These are phyloP conservation scores for Setophaga kirtlandii DNA, from an alignment of 2,113 vertebrate species.

Conservation along the genomic window DNA sequence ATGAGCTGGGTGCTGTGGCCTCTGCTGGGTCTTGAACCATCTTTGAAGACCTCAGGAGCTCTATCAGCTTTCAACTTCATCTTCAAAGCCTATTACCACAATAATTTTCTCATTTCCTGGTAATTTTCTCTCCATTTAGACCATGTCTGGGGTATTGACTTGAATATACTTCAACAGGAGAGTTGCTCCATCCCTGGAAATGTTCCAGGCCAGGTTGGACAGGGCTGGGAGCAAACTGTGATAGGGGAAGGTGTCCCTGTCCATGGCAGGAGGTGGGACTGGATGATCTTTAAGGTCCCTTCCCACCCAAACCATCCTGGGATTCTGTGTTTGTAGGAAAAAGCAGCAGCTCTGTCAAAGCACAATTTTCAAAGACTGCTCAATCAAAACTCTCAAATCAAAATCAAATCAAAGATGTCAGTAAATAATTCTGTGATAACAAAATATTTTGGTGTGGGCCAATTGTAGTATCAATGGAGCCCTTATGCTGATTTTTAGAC, in stretches of 20 bases:
- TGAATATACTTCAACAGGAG: not conserved
- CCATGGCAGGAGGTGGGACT: not conserved
- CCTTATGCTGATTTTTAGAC: not conserved
- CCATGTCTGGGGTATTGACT: no score
- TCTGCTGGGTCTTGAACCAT: not conserved
- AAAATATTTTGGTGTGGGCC: not conserved
- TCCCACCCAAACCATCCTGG: not conserved
- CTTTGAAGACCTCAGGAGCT: not conserved
- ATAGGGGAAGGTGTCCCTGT: not conserved
- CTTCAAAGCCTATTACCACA: not conserved
- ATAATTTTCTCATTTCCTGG: not conserved
- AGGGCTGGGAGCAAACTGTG: not conserved
- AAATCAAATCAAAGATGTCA: not conserved
- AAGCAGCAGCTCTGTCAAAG: not conserved
- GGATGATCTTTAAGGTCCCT: not conserved
- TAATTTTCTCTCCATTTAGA: not conserved
- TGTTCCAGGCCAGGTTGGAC: rapidly evolving
- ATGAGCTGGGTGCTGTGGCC: not conserved
- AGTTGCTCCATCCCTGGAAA: not conserved
- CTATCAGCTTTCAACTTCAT: not conserved
- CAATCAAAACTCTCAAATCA: not conserved
- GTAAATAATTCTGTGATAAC: not conserved
- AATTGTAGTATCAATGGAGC: not conserved
- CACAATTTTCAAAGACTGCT: not conserved
- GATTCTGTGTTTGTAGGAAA: not conserved